Conservation (phyloP, 2,888 invertebrate genomes). For the Hydraecia micacea region DNA sequence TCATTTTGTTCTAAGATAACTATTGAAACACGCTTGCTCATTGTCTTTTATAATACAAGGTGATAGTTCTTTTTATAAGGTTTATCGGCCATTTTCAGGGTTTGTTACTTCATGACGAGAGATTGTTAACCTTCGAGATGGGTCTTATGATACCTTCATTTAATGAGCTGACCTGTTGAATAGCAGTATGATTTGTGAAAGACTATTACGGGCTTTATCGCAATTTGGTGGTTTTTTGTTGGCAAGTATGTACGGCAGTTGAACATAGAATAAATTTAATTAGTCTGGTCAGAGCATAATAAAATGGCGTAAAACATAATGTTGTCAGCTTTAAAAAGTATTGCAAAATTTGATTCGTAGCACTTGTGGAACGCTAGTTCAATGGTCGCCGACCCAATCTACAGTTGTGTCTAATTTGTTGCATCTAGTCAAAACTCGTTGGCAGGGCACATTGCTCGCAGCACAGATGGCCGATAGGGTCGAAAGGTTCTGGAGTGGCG, state of each 20-base stretch:
- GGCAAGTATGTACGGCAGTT: neutral
- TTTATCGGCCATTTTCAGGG: neutral
- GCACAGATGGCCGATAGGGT: no score
- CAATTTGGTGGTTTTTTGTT: neutral
- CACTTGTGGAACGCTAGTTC: neutral
- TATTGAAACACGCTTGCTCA: neutral
- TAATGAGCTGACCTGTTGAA: neutral
- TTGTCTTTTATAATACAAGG: slow-evolving; percentile 7
- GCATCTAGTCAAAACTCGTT: no score
- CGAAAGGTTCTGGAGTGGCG: no score
- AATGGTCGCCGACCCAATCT: neutral
- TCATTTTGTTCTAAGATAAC: slow-evolving; percentile 8
- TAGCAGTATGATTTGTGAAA: neutral
- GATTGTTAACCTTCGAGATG: neutral
- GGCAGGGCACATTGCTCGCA: no score
- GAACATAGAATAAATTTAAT: no score
- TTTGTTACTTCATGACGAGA: neutral
- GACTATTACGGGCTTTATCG: neutral
- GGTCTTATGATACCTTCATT: neutral
- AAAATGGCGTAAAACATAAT: no score
- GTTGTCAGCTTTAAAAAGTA: no score
- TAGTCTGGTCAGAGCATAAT: no score
- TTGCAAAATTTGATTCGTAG: no score
- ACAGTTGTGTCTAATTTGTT: no score
- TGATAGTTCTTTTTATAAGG: neutral